phyloP scores from a whole-genome alignment of 2,888 invertebrate species.

The Pristionchus entomophagus region DNA sequence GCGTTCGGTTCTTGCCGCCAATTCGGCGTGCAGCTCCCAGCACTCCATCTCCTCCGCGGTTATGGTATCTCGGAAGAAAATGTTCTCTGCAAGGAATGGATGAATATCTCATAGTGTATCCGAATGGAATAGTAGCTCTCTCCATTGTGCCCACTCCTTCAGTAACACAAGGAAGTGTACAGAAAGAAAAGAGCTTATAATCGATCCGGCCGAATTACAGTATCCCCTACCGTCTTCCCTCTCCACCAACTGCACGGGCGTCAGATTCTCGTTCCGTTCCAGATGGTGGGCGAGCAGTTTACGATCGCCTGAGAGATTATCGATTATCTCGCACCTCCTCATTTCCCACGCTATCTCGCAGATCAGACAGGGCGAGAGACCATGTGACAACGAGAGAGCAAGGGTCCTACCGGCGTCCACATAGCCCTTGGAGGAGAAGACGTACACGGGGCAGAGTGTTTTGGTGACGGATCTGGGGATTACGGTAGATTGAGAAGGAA shows the following conservation, averaged over 20 bases:
- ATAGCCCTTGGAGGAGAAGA: not conserved
- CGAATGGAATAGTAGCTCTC: too few relatives aligned
- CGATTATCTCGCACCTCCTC: not conserved
- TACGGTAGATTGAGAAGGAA: not conserved
- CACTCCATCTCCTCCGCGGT: not conserved
- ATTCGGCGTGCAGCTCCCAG: not conserved
- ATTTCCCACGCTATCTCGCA: not conserved
- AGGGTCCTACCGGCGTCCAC: not conserved
- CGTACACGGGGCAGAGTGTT: not conserved
- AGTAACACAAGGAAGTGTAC: not conserved
- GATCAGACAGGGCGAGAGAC: not conserved
- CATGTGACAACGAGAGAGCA: not conserved
- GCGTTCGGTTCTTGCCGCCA: not conserved
- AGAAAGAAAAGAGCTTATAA: not conserved
- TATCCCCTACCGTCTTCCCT: not conserved
- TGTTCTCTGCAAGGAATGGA: not conserved
- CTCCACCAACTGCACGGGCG: not conserved
- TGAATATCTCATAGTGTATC: too few relatives aligned
- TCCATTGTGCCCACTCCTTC: too few relatives aligned
- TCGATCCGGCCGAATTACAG: not conserved
- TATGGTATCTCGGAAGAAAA: not conserved
- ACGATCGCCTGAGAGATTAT: not conserved
- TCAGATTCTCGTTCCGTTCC: not conserved
- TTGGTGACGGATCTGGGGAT: not conserved
- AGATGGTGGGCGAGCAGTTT: not conserved